A percentile compares a stretch with the other conserved stretches of the same genome.
phyloP scores from a whole-genome alignment of 2,113 vertebrate genomes.

The Zosterops lateralis region DNA sequence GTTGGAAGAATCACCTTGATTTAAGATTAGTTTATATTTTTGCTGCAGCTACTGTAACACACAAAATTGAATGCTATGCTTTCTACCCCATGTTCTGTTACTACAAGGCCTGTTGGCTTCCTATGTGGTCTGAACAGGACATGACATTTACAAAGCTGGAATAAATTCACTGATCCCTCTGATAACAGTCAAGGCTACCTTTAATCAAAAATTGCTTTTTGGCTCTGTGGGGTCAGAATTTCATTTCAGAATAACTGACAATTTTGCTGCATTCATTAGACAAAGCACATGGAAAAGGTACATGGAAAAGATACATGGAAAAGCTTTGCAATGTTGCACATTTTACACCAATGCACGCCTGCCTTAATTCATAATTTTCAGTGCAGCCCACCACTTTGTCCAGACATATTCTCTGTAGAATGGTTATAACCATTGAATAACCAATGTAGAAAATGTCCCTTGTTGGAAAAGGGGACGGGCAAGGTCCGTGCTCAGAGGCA shows the following conservation, averaged over 20 bases:
- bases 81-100: background rate
- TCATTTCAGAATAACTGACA: background rate
- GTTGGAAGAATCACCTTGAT: background rate
- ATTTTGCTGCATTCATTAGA: background rate
- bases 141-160: background rate
- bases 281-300: background rate
- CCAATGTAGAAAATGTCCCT: background rate
- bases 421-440: background rate
- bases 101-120: background rate
- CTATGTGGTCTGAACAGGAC: background rate
- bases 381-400: background rate
- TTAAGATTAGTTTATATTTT: background rate
- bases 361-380: background rate
- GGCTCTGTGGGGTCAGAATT: background rate
- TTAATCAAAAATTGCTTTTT: background rate
- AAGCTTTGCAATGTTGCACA: background rate
- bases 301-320: fast-evolving
- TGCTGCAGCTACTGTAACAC: background rate
- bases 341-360: fast-evolving
- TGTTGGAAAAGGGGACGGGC: background rate
- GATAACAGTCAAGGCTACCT: background rate
- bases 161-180: background rate
- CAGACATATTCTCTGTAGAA: background rate
- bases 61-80: background rate
- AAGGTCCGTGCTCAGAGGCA: fast-evolving